phyloP scores from a whole-genome alignment of 2,113 vertebrate genomes.

The Orcinus orca region DNA sequence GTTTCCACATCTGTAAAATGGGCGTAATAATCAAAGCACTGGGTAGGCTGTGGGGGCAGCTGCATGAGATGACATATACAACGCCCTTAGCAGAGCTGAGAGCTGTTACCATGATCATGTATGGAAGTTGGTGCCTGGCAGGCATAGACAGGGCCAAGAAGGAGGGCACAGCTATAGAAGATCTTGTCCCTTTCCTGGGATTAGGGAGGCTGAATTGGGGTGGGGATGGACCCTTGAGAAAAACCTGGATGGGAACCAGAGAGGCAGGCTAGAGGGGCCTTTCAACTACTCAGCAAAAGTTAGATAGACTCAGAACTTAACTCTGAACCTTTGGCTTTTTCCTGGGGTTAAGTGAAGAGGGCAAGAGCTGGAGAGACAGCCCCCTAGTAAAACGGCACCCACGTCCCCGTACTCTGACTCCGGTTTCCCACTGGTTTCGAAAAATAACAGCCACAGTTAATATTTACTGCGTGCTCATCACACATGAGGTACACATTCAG shows the following conservation, averaged over 20 bases:
- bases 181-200: neutral
- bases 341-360: neutral
- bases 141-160: neutral
- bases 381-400: neutral
- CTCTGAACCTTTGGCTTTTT: neutral
- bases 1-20: constrained; percentile 1
- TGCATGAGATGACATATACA: neutral
- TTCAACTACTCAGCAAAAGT: neutral
- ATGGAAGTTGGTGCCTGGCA: neutral
- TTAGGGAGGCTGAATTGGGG: neutral
- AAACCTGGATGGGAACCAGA: neutral
- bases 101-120: neutral
- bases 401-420: neutral
- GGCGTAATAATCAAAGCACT: neutral
- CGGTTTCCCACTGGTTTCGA: neutral
- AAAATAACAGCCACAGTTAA: rapidly evolving
- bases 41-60: neutral
- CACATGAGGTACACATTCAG: neutral
- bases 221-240: neutral
- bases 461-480: neutral
- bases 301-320: neutral
- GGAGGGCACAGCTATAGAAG: neutral
- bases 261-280: neutral
- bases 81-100: rapidly evolving
- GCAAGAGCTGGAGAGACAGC: neutral